phyloP scores from a whole-genome alignment of 2,888 invertebrate species.

The Erebia epiphron region DNA sequence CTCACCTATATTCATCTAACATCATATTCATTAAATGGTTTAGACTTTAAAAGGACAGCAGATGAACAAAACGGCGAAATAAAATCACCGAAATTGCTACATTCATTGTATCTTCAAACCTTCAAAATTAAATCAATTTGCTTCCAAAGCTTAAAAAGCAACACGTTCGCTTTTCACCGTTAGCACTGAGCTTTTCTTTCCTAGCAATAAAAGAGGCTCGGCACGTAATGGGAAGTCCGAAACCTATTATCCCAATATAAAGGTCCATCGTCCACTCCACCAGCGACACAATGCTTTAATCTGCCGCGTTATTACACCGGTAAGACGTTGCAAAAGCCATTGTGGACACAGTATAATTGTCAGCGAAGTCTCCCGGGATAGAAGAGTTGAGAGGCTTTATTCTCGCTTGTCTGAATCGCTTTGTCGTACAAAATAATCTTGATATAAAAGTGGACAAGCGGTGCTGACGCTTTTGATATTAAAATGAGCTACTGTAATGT shows the following conservation, averaged over 20 bases:
- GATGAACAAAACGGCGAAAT: too few relatives aligned
- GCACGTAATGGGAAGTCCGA: slow-evolving; percentile 45
- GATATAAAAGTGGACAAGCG: slow-evolving; percentile 29
- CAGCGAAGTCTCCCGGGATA: slow-evolving; percentile 36
- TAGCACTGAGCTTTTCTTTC: slow-evolving; percentile 36
- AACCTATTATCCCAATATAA: slow-evolving; percentile 54
- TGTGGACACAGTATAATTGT: slow-evolving; percentile 44
- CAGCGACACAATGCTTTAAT: slow-evolving; percentile 49
- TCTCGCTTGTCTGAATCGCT: slow-evolving; percentile 36
- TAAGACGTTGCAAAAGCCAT: slow-evolving; percentile 42
- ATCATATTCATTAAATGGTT: too few relatives aligned
- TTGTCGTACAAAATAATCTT: slow-evolving; percentile 29
- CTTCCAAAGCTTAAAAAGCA: neutral
- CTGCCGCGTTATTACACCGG: slow-evolving; percentile 47
- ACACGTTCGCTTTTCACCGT: slow-evolving; percentile 20
- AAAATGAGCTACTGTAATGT: slow-evolving; percentile 14
- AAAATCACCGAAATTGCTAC: too few relatives aligned
- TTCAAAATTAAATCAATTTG: neutral
- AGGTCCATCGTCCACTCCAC: slow-evolving; percentile 48
- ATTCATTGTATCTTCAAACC: neutral
- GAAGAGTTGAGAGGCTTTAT: slow-evolving; percentile 38
- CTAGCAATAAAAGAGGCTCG: slow-evolving; percentile 36
- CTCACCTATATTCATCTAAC: too few relatives aligned
- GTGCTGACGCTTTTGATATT: slow-evolving; percentile 9
- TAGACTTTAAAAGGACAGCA: too few relatives aligned